phyloP scores from a whole-genome alignment of 2,888 invertebrate genomes.

The Pyrrhosoma nymphula region DNA sequence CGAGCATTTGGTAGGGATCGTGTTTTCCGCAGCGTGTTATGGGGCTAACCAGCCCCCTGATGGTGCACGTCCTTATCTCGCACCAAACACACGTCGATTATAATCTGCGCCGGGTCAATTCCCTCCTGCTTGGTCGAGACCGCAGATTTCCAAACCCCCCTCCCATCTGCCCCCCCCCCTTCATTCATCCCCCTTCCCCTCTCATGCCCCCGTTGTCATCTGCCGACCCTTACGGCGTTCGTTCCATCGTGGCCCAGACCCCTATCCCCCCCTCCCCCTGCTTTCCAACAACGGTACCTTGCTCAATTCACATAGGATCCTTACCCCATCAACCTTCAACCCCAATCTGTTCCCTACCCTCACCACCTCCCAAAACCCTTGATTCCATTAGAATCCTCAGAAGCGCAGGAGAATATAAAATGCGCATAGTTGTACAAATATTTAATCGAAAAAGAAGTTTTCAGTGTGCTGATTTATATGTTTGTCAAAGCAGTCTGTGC shows the following conservation, averaged over 20 bases:
- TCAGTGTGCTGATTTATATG: no score
- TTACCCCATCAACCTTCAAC: not conserved
- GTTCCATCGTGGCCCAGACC: not conserved
- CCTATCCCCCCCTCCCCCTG: not conserved
- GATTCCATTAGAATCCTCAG: no score
- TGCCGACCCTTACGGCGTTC: not conserved
- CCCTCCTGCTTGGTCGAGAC: not conserved
- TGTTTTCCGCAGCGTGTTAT: not conserved
- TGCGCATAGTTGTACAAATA: no score
- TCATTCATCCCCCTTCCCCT: not conserved
- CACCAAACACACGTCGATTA: not conserved
- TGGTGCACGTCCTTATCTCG: not conserved
- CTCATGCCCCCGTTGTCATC: no score
- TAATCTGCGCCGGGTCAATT: constrained; percentile 9
- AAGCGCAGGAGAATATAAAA: no score
- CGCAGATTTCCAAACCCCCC: not conserved
- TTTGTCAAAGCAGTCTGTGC: no score
- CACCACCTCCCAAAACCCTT: no score
- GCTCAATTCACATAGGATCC: not conserved
- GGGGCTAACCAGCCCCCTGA: not conserved
- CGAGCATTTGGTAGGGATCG: not conserved
- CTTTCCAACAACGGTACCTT: not conserved
- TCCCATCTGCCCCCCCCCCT: no score
- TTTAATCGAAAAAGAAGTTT: no score
- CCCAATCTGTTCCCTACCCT: not conserved